Conservation (phyloP, 2,113 vertebrate genomes). For the Craseonycteris thonglongyai region DNA sequence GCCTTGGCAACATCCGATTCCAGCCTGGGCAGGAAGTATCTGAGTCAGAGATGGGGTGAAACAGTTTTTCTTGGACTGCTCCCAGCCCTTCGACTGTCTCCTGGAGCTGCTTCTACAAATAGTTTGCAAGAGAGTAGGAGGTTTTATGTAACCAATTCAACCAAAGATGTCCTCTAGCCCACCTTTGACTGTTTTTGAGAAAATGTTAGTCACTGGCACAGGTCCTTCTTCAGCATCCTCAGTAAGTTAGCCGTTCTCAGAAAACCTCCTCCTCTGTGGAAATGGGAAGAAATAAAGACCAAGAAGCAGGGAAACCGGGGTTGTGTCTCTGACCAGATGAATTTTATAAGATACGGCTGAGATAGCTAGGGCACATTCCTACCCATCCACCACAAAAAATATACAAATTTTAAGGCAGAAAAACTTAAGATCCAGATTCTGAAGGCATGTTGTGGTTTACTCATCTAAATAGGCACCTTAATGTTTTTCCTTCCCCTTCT, state of each 20-base stretch:
- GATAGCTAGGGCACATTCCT: neutral
- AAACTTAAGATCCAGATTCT: neutral
- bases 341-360: neutral
- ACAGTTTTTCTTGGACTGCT: slow-evolving; percentile 9
- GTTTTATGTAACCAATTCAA: neutral
- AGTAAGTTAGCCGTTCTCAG: neutral
- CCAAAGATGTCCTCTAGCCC: neutral
- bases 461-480: neutral
- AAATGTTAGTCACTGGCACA: neutral
- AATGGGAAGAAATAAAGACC: neutral
- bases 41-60: slow-evolving; percentile 37
- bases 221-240: neutral
- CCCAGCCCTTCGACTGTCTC: slow-evolving; percentile 1
- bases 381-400: neutral
- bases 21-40: slow-evolving; percentile 33
- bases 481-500: neutral
- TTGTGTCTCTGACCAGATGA: neutral
- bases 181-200: neutral
- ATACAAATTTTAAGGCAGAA: neutral
- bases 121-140: neutral
- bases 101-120: neutral
- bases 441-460: neutral
- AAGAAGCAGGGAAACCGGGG: neutral
- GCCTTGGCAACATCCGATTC: slow-evolving; percentile 41
- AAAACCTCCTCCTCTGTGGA: neutral